Percentiles rank a stretch among this genome's conserved stretches.
These are phyloP conservation scores for Drosophila barbarae DNA, from an alignment of 2,888 invertebrate species.

Conservation along the genomic window DNA sequence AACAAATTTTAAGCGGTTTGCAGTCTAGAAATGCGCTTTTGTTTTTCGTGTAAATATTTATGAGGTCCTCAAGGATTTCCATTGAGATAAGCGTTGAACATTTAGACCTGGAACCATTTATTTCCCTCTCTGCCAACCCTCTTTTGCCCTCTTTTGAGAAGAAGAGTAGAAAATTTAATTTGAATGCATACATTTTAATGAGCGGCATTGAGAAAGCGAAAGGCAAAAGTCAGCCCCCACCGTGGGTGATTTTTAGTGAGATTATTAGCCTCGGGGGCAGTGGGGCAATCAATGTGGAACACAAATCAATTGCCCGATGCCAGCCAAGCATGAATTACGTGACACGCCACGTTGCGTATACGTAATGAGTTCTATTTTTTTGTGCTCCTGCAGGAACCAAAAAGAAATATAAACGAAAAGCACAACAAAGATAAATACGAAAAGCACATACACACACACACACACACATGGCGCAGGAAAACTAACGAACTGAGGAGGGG, in stretches of 20 bases:
- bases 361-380: slow-evolving; percentile 62
- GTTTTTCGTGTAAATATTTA: slow-evolving; percentile 55
- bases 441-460: slow-evolving; percentile 46
- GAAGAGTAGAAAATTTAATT: slow-evolving; percentile 58
- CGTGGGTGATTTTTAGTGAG: slow-evolving; percentile 8
- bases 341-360: slow-evolving; percentile 65
- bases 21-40: neutral
- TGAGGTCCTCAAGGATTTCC: slow-evolving; percentile 72
- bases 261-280: slow-evolving; percentile 26
- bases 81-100: slow-evolving; percentile 68
- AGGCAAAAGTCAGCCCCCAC: slow-evolving; percentile 8
- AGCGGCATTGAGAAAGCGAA: slow-evolving; percentile 5
- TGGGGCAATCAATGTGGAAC: slow-evolving; percentile 44
- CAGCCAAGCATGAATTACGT: slow-evolving; percentile 59
- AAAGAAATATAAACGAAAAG: slow-evolving; percentile 12
- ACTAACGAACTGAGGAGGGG: slow-evolving; percentile 63
- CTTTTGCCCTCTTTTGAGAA: neutral
- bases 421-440: slow-evolving; percentile 49
- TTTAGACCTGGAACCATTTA: slow-evolving; percentile 58
- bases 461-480: slow-evolving; percentile 42
- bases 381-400: slow-evolving; percentile 31
- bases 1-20: neutral
- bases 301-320: slow-evolving; percentile 63
- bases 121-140: slow-evolving; percentile 45
- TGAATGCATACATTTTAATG: slow-evolving; percentile 44